Evolutionary conservation across 2,797 vertebrate species (phyloP).

Genomic region (Psittacula derbiana): DNA sequence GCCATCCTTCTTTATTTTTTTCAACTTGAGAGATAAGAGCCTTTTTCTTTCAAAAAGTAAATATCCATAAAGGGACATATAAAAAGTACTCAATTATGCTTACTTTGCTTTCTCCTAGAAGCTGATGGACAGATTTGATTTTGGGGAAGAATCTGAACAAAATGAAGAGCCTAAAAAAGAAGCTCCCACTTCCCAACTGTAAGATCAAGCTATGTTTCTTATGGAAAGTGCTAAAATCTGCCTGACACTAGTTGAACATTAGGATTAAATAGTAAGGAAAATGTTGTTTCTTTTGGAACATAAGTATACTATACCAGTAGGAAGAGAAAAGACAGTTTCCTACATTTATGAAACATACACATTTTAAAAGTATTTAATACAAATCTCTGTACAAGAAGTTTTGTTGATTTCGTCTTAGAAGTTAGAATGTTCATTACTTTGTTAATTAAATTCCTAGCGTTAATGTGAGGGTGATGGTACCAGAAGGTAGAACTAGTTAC

Average conservation of each 20-base stretch:
- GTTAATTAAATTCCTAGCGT: neutral
- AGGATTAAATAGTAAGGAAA: neutral
- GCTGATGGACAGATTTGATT: conserved; percentile 96
- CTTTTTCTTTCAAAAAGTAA: neutral
- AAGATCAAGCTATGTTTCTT: conserved; percentile 72
- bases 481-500: neutral
- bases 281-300: neutral
- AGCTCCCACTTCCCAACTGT: conserved; percentile 87
- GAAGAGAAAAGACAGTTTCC: neutral
- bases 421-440: neutral
- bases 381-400: neutral
- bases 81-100: neutral
- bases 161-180: conserved; percentile 95
- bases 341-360: neutral
- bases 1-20: neutral
- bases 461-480: neutral
- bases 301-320: neutral
- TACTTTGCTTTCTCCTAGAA: conserved; percentile 79
- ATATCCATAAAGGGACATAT: neutral
- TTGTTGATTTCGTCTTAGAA: neutral
- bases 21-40: neutral
- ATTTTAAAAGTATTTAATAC: neutral
- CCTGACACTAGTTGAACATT: neutral
- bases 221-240: neutral
- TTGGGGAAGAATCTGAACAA: conserved; percentile 89